Percentiles rank a stretch among this genome's conserved stretches.
Conservation (phyloP, 2,888 invertebrate genomes). For the Euphydryas editha region DNA sequence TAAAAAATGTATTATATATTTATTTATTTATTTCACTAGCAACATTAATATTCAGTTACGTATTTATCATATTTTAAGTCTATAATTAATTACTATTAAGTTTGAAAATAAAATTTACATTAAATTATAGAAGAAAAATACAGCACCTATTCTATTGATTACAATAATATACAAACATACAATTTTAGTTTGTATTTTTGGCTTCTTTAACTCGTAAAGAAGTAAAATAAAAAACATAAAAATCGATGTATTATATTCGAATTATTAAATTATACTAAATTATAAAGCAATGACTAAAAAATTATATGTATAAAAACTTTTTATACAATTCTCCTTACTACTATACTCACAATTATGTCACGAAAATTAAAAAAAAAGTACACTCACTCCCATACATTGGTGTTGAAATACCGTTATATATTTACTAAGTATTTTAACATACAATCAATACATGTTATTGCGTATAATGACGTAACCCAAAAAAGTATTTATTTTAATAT, state of each 20-base stretch:
- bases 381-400: conserved; percentile 38
- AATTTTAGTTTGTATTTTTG: conserved; percentile 10
- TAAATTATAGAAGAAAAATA: conserved; percentile 28
- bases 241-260: neutral
- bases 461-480: conserved; percentile 4
- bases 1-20: neutral
- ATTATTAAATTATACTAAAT: conserved; percentile 6
- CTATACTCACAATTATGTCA: conserved; percentile 2
- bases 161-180: conserved; percentile 7
- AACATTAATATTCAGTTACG: conserved; percentile 31
- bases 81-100: conserved; percentile 17
- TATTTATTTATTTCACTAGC: conserved; percentile 29
- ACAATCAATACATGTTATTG: conserved; percentile 24
- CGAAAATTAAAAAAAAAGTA: conserved; percentile 16
- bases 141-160: conserved; percentile 37
- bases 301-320: conserved; percentile 4
- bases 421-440: conserved; percentile 37
- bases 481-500: neutral
- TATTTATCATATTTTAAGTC: conserved; percentile 35
- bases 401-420: conserved; percentile 41
- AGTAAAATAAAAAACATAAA: conserved; percentile 16
- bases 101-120: conserved; percentile 19
- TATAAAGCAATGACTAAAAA: conserved; percentile 12
- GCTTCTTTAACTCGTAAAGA: conserved; percentile 33
- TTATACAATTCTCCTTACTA: conserved; percentile 16